Base-by-base conservation (phyloP, 2,797 vertebrate species). In the Rhabdophis nuchalis region DNA sequence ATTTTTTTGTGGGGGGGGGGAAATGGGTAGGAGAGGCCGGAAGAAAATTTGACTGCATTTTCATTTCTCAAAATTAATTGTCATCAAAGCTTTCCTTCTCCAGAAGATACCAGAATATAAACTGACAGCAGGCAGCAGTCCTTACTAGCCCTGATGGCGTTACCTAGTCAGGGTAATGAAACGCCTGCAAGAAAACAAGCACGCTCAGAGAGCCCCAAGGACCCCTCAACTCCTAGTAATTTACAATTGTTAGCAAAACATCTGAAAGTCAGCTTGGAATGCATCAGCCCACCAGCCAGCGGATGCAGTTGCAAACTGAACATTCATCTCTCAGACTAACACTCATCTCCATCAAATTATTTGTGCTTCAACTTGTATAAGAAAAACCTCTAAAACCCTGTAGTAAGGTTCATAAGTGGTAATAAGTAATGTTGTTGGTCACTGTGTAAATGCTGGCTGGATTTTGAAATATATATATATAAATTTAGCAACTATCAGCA, bases 171-270 rank as follows among this genome's bases (percentile, higher is more conserved):
- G 11, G 60, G 27, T 61, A 61, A 61, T 61, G 11, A 29, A 61
- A 61, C 1, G 0, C 11, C 60, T 61, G 27, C 60, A 61, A 61
- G 60, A 61, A 61, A 61, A 29, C 10, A 12, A 60, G 9, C 3
- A 61, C 29, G 60, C 60, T 61, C 27, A 29, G 25, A 61, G 11
- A 61, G 3, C 60, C 29, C 10, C 27, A 61, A 61, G 60, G 27
- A 61, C 27, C 11, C 27, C 60, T 4, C 27, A 61, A 36, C 46
- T 85, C 85, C 90, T 25, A 46, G 50, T 86, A 18, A 87, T 89
- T 61, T 77, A 57, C 87, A 77, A 87, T 14, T 90, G 52, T 91
- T 87, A 18, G 92, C 13, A 90, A 91, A 91, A 85, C 85, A 89
- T 12, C 52, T 14, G 14, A 3, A 53, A 20, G 41, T 14, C 36